Evolutionary conservation across 1,140 invertebrate species (phyloP), one percentile per base, ranked within the genome.

Genomic region (Hylaeus anthracinus): DNA sequence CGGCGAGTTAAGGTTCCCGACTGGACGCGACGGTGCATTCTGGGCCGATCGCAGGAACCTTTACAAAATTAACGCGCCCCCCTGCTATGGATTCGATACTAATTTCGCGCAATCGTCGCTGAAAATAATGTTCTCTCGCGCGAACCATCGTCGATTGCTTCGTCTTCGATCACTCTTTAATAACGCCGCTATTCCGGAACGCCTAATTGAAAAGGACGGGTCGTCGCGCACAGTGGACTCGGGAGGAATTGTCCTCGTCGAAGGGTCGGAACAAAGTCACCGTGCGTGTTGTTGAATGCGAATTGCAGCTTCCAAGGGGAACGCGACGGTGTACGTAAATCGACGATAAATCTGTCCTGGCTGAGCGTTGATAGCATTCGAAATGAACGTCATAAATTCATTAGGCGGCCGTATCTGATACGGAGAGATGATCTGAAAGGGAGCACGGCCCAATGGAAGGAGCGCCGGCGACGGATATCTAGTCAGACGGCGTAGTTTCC

Each of bases 351-450:
- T 86, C 80, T 86, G 80, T 79, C 79, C 60, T 60, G 69, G 69
- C 64, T 56, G 82, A 74, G 71, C 82, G 77, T 82, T 86, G 85
- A 86, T 82, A 77, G 77, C 75, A 79, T 85, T 73, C 76, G 76
- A 76, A 82, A 86, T 85, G 85, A 83, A 74, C 79, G 72, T 73
- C 73, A 74, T 86, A 88, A 88, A 88, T 88, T 88, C 85, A 87
- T 88, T 88, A 88, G 67, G 65, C 70, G 74, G 72, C 63, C 67
- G 79, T 82, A 86, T 86, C 81, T 85, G 79, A 86, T 82, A 79
- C 43, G 26, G 75, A 55, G 72, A 79, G 81, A 86, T 81, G 79
- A 86, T 86, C 76, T 48, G 79, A 74, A 73, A 60, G 69, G 9
- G 77, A 48, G 43, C n/a, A 66, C 5, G 63, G 55, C 37, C 67